Conservation (phyloP, 2,888 invertebrate genomes). For the Leucophenga maculata region DNA sequence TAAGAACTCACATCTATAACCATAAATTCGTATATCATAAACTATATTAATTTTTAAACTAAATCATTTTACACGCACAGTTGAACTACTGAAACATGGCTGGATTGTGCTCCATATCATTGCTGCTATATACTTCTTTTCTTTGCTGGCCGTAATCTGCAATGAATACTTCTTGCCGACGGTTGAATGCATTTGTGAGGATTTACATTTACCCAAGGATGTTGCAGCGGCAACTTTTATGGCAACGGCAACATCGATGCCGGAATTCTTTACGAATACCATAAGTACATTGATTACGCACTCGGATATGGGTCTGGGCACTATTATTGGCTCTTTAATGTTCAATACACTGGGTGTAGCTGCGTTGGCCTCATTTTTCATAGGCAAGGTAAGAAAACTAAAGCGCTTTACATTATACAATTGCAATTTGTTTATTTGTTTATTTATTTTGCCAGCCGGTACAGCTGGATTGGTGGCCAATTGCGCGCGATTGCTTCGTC, state of each 20-base stretch:
- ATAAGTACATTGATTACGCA: not conserved
- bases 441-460: conserved; percentile 79
- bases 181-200: conserved; percentile 87
- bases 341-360: not conserved
- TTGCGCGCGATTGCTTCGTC: conserved; percentile 85
- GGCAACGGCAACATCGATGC: not conserved
- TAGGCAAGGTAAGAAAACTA: no score
- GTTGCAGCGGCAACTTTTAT: not conserved
- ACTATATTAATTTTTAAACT: no score
- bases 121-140: conserved; percentile 87
- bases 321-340: not conserved
- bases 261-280: not conserved
- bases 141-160: conserved; percentile 89
- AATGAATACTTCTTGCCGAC: conserved; percentile 94
- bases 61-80: no score
- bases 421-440: not conserved
- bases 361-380: no score
- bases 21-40: no score
- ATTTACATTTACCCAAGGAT: conserved; percentile 23
- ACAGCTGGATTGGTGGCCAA: conserved; percentile 84
- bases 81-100: conserved; percentile 81
- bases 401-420: not conserved
- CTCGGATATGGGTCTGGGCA: not conserved
- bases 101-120: conserved; percentile 84
- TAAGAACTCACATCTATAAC: no score